Evolutionary conservation across 2,888 invertebrate species (phyloP).

Genomic region (Drosophila tanythrix): DNA sequence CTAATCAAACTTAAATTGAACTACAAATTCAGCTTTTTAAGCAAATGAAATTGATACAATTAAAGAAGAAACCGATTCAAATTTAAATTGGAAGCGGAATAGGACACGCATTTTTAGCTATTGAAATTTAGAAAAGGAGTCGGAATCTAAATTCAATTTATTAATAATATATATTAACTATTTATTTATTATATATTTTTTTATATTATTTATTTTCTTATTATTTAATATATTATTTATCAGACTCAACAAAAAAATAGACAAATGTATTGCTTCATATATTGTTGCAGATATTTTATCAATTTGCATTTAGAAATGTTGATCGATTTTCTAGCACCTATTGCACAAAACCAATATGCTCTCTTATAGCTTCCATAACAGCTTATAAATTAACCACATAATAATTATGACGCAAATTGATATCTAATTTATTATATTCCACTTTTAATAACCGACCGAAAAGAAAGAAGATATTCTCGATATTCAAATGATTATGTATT

Average conservation of each 20-base stretch:
- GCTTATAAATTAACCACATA: not conserved
- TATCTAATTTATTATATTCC: not conserved
- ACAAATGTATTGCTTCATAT: not conserved
- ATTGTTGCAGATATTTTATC: not conserved
- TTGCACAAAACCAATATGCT: not conserved
- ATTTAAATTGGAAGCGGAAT: not conserved
- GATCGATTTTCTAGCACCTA: not conserved
- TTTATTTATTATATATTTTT: not conserved
- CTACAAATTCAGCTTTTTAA: not conserved
- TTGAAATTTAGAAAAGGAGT: not conserved
- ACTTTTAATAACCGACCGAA: not conserved
- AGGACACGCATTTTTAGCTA: too few species aligned
- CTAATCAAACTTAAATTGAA: not conserved
- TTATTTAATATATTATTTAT: not conserved
- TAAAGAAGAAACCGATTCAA: not conserved
- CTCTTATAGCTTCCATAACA: not conserved
- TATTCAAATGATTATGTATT: not conserved
- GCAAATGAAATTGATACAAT: not conserved
- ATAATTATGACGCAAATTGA: not conserved
- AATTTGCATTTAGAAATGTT: not conserved
- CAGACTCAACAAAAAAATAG: not conserved
- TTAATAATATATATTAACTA: not conserved
- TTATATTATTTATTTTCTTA: not conserved
- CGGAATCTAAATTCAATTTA: not conserved
- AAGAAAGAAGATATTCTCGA: not conserved